A percentile compares a stretch with the other conserved stretches of the same genome.
Evolutionary conservation across 2,113 vertebrate genomes (phyloP).

Genomic region (Pampusana beccarii): DNA sequence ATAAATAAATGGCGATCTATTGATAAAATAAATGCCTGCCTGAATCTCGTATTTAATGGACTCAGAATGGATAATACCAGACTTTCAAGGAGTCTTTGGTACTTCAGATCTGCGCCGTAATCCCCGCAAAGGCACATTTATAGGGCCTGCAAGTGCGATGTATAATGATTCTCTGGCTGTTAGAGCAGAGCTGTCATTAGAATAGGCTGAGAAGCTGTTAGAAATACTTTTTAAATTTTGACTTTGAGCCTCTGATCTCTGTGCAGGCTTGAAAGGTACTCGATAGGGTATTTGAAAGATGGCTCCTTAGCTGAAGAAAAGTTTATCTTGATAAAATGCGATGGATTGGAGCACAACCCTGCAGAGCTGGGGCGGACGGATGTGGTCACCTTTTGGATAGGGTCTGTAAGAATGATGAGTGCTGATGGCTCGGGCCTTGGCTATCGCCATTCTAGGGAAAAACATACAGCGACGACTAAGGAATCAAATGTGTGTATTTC

Average conservation of each 20-base stretch:
- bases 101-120: accelerated
- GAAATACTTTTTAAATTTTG: background rate
- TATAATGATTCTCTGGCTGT: too few relatives aligned
- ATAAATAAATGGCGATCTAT: background rate
- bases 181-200: background rate
- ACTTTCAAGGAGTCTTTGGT: background rate
- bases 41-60: background rate
- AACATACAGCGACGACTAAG: background rate
- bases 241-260: background rate
- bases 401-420: background rate
- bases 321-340: background rate
- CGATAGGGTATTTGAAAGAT: background rate
- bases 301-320: background rate
- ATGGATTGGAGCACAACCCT: background rate
- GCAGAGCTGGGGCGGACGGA: background rate
- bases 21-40: background rate
- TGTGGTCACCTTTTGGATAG: background rate
- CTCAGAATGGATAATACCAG: background rate
- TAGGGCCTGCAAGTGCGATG: too few relatives aligned
- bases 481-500: background rate
- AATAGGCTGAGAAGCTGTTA: background rate
- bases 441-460: background rate
- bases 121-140: background rate
- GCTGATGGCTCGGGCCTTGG: background rate
- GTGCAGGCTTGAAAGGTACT: background rate